Conservation (phyloP, 1,140 invertebrate genomes). For the Caenorhabditis briggsae region DNA sequence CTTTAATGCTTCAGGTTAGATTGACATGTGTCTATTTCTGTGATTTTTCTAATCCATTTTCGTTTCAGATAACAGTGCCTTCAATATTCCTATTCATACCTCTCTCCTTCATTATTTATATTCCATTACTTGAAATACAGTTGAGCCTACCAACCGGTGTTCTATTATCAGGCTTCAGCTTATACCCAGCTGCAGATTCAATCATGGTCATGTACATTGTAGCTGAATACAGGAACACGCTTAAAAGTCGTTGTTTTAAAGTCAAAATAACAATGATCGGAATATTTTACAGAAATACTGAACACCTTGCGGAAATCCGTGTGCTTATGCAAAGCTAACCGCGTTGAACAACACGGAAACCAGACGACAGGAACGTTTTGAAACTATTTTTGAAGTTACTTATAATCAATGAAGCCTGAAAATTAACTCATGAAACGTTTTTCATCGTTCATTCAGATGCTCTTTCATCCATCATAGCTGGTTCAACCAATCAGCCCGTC, state of each 20-base stretch:
- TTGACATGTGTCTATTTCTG: background rate
- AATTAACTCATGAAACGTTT: too few species aligned
- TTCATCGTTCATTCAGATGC: too few species aligned
- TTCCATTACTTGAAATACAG: background rate
- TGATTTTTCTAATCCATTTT: background rate
- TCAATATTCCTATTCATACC: conserved; percentile 2
- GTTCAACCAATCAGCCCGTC: too few species aligned
- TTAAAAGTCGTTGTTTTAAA: background rate
- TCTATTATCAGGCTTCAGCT: background rate
- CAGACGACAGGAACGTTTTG: too few species aligned
- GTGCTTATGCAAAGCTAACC: too few species aligned
- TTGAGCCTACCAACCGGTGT: conserved; percentile 8
- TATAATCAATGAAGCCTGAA: too few species aligned
- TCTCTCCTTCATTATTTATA: background rate
- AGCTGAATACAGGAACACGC: background rate
- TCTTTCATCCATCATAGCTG: too few species aligned
- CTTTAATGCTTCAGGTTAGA: background rate
- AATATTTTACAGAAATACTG: background rate
- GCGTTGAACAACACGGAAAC: too few species aligned
- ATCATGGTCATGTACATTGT: conserved; percentile 16
- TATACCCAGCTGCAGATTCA: conserved; percentile 4
- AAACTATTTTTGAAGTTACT: too few species aligned
- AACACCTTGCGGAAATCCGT: too few species aligned
- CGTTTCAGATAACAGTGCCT: conserved; percentile 24
- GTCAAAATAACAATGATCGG: background rate